Evolutionary conservation across 1,140 invertebrate genomes (phyloP), one percentile per base, ranked within the genome.

Genomic region (Prorops nasuta): DNA sequence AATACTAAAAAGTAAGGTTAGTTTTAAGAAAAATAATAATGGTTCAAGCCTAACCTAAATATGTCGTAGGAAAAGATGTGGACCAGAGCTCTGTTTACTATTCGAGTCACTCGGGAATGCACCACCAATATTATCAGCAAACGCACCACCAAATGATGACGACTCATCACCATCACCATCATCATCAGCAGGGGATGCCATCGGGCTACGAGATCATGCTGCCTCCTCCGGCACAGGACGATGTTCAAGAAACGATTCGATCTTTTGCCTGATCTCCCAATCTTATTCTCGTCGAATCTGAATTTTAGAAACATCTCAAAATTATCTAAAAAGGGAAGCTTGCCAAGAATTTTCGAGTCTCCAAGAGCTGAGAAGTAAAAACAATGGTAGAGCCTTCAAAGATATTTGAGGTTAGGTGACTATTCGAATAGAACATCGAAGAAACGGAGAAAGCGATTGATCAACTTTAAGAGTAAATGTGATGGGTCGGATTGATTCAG

Each of bases 121-220:
- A 76, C 36, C 71, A 74, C 55, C 76, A 78, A 51, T 76, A 77
- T 59, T 78, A 77, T 39, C 69, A 73, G 22, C 76, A 71, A 24
- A 69, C 51, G 4, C 74, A 78, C 54, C 75, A 77, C 49, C 71
- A 74, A 43, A 69, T 74, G 69, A 70, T 76, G 58, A 52, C 64
- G 3, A 59, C 56, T 54, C 71, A 72, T 16, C 67, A 71, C 45
- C 66, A 73, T 47, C 71, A 73, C n/a, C 71, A 74, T 16, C 70
- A 73, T 46, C 67, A 74, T 48, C 76, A 78, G 20, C 70, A 76
- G 44, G 56, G 56, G 2, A 70, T 75, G 59, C 50, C 70, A 0
- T 34, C 67, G n/a, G 66, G 70, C n/a, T 78, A 77, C 53, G 76
- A 78, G 51, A 61, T 73, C 31, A 73, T 76, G 71, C 45, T 77